Conservation (phyloP, 2,888 invertebrate species). For the Strigamia maritima region DNA sequence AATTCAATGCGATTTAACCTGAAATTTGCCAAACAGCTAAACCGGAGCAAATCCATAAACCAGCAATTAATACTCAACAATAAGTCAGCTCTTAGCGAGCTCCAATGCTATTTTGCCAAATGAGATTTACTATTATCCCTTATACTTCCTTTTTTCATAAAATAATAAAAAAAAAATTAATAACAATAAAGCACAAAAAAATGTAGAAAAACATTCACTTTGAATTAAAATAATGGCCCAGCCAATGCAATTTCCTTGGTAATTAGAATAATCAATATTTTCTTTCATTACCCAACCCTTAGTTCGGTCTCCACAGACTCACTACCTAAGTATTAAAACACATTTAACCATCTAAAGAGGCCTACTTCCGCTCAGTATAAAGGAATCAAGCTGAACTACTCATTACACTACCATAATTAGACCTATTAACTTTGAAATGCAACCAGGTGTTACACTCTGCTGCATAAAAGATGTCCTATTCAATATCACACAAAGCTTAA, state of each 20-base stretch:
- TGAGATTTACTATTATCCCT: background rate
- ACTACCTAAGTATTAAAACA: background rate
- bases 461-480: constrained; percentile 1
- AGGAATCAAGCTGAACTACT: constrained; percentile 5
- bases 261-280: constrained; percentile 15
- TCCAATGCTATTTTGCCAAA: background rate
- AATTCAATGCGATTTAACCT: background rate
- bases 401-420: constrained; percentile 15
- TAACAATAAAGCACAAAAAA: too few species aligned
- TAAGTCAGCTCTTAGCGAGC: background rate
- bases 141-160: background rate
- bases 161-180: background rate
- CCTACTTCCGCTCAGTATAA: background rate
- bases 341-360: constrained; percentile 10
- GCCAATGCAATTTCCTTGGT: constrained; percentile 9
- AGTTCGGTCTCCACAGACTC: background rate
- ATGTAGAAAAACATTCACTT: background rate
- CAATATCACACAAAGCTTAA: background rate
- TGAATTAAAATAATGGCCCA: constrained; percentile 1
- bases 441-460: background rate
- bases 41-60: background rate
- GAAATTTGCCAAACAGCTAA: background rate
- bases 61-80: background rate
- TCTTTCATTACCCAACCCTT: constrained; percentile 10
- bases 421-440: constrained; percentile 15